phyloP scores from a whole-genome alignment of 2,888 invertebrate genomes.

The Rhingia campestris region DNA sequence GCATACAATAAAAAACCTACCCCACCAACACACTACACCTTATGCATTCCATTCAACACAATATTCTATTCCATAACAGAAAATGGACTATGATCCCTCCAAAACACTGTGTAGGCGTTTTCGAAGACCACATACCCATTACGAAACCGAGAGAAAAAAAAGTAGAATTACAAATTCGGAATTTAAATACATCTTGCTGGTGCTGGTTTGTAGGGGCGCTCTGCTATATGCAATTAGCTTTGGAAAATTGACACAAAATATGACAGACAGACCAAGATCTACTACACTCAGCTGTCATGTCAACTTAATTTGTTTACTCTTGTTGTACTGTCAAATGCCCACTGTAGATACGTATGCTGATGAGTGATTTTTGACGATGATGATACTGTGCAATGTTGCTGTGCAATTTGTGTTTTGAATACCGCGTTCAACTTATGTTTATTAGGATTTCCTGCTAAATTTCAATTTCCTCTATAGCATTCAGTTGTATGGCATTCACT shows the following conservation, averaged over 20 bases:
- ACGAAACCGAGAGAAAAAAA: conserved; percentile 4
- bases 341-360: conserved; percentile 32
- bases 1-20: background rate
- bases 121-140: conserved; percentile 10
- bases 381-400: conserved; percentile 63
- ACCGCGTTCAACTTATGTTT: conserved; percentile 58
- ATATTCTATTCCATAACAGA: conserved; percentile 14
- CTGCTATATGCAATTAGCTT: conserved; percentile 20
- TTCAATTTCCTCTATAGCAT: conserved; percentile 68
- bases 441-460: conserved; percentile 74
- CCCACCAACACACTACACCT: conserved; percentile 14
- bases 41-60: conserved; percentile 13
- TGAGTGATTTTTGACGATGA: conserved; percentile 7
- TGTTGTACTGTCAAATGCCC: conserved; percentile 33
- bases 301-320: conserved; percentile 64
- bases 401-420: conserved; percentile 63
- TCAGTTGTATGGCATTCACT: conserved; percentile 8
- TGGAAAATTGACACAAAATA: conserved; percentile 26
- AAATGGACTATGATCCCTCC: conserved; percentile 22
- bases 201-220: background rate
- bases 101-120: conserved; percentile 23
- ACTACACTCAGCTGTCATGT: conserved; percentile 60
- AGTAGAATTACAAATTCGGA: conserved; percentile 30
- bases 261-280: conserved; percentile 32
- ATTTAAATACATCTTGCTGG: conserved; percentile 6